phyloP scores from a whole-genome alignment of 2,113 vertebrate species.

The Oreochromis tanganicae region DNA sequence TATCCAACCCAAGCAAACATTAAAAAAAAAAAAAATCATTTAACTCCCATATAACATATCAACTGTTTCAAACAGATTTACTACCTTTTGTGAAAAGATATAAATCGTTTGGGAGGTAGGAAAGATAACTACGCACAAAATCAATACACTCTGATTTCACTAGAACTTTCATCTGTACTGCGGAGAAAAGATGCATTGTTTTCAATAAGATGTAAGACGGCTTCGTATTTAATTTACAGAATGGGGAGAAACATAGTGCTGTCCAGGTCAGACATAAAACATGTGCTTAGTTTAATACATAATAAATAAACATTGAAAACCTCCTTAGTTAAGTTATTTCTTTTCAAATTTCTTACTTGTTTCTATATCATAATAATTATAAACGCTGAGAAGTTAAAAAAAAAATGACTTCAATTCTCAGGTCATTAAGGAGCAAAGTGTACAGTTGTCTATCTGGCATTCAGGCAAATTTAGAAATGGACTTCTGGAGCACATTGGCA shows the following conservation, averaged over 20 bases:
- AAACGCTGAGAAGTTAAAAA: not conserved
- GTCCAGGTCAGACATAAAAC: not conserved
- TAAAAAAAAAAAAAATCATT: not conserved
- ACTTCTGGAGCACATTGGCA: conserved; percentile 55
- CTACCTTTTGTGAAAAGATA: conserved; percentile 50
- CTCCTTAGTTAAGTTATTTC: not conserved
- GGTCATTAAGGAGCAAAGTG: conserved; percentile 11
- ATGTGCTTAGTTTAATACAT: not conserved
- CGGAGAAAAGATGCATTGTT: conserved; percentile 53
- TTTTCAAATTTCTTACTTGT: not conserved
- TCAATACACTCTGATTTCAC: conserved; percentile 72
- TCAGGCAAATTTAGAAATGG: conserved; percentile 68
- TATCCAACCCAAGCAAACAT: not conserved
- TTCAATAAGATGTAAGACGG: conserved; percentile 23
- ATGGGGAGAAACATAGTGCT: conserved; percentile 57
- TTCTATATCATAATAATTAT: not conserved
- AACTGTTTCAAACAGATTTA: conserved; percentile 30
- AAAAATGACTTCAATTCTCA: not conserved
- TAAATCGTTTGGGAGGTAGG: conserved; percentile 39
- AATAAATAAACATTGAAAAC: not conserved
- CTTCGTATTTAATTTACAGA: conserved; percentile 61
- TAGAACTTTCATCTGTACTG: conserved; percentile 67
- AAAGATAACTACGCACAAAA: not conserved
- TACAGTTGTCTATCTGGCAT: conserved; percentile 33
- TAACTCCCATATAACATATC: conserved; percentile 55